Base-by-base conservation (phyloP, 1,140 invertebrate species). In the Teleogryllus occipitalis region DNA sequence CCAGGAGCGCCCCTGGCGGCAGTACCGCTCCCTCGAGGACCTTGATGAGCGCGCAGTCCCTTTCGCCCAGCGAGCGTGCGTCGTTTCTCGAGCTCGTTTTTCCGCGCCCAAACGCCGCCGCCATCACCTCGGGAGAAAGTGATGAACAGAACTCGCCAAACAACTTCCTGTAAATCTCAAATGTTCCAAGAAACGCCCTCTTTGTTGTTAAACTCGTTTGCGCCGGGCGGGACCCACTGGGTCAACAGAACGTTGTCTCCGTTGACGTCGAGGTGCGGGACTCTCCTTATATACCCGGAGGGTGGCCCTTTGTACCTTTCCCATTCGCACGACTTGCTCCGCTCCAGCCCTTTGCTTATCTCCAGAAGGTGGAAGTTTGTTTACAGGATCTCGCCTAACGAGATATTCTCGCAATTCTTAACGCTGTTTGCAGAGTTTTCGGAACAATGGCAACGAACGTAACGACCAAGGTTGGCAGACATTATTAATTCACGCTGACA, bases 191-290 rank as follows among this genome's bases (percentile, higher is more conserved):
- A 65, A 65, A 65, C 54, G 54, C 54, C 54, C 54, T 65, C 54
- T 65, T 65, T 65, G 54, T 65, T 65, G 54, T 65, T 65, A 65
- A 65, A 65, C 54, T 65, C 54, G 54, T 65, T 65, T 65, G 54
- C 18, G 54, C 18, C 54, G 54, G 54, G 54, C 54, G 54, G 54
- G 54, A 65, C 54, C 10, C 54, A 65, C 54, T 65, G 54, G 54
- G 54, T 65, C 54, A 65, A 65, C 54, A 65, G 54, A 65, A 18
- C 54, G 54, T 65, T 5, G 27, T 39, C 27, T 39, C 27, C 27
- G 27, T 39, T 5, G 27, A 5, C 27, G 27, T 2, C 27, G 27
- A 39, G 27, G 5, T 39, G 27, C 27, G 1, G n/a, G n/a, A n/a
- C n/a, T n/a, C n/a, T n/a, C n/a, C n/a, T n/a, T n/a, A n/a, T n/a